These are phyloP conservation scores for Oligia strigilis DNA, from an alignment of 2,888 invertebrate genomes.

Conservation along the genomic window DNA sequence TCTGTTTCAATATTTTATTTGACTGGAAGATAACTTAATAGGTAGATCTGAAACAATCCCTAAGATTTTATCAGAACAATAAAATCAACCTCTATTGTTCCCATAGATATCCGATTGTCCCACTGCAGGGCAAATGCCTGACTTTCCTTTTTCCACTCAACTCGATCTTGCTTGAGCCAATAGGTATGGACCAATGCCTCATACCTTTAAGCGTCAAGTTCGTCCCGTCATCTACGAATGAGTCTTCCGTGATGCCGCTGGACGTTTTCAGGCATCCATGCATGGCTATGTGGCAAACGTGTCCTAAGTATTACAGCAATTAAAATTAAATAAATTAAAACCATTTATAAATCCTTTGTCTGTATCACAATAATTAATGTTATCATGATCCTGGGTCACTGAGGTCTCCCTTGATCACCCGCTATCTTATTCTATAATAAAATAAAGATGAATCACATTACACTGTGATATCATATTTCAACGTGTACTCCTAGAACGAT, in stretches of 20 bases:
- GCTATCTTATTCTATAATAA: constrained; percentile 21
- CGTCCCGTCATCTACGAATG: neutral
- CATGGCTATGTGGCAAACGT: neutral
- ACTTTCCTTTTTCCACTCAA: neutral
- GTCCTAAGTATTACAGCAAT: neutral
- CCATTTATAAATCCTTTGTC: constrained; percentile 15
- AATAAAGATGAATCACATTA: constrained; percentile 31
- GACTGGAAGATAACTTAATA: neutral
- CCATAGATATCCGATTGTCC: too few relatives aligned
- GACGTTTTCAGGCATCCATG: neutral
- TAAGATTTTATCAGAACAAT: neutral
- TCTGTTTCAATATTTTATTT: neutral
- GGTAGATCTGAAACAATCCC: neutral
- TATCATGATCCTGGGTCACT: constrained; percentile 34
- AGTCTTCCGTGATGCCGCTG: neutral
- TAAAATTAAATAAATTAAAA: neutral
- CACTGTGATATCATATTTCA: constrained; percentile 30
- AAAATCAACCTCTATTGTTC: too few relatives aligned
- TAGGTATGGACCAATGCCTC: neutral
- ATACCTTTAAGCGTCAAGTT: neutral
- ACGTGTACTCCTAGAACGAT: neutral
- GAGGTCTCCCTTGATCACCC: constrained; percentile 40
- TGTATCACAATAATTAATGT: constrained; percentile 13
- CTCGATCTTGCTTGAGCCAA: neutral
- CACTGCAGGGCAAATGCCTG: too few relatives aligned